A percentile compares a stretch with the other conserved stretches of the same genome.
Evolutionary conservation across 1,140 invertebrate genomes (phyloP).

Genomic region (Ostrea denselamellosa): DNA sequence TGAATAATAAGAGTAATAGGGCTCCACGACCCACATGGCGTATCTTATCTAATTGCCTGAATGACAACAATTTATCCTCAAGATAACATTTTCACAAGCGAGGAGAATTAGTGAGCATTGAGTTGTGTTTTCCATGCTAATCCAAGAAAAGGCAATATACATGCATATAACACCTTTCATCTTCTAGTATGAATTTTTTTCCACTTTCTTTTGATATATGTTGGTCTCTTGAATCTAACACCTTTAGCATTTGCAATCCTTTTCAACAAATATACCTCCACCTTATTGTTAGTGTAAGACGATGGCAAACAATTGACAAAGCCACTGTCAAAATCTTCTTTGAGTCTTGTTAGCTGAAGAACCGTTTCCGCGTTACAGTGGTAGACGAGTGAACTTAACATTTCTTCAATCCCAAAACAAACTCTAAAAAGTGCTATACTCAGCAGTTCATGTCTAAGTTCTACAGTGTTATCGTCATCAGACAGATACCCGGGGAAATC

Average conservation of each 20-base stretch:
- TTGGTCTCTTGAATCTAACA: background rate
- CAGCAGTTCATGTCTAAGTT: background rate
- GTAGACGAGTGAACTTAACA: background rate
- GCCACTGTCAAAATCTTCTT: background rate
- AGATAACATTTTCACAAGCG: too few relatives aligned
- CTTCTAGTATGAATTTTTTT: background rate
- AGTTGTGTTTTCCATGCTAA: too few relatives aligned
- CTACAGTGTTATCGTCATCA: background rate
- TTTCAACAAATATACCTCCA: background rate
- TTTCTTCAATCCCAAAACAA: background rate
- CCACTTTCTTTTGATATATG: background rate
- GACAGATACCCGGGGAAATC: background rate
- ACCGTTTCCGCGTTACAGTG: background rate
- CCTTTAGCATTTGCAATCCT: background rate
- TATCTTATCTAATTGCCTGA: too few relatives aligned
- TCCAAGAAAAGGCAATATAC: too few relatives aligned
- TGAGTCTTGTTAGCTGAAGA: background rate
- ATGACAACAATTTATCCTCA: too few relatives aligned
- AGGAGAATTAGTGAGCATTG: too few relatives aligned
- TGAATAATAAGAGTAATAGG: too few relatives aligned
- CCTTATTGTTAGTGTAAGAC: background rate
- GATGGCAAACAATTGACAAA: background rate
- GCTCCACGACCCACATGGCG: too few relatives aligned
- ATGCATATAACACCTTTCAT: too few relatives aligned
- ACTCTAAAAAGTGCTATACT: background rate